Evolutionary conservation across 2,113 vertebrate species (phyloP), one percentile per base, ranked within the genome.

Genomic region (Malurus cyaneus): DNA sequence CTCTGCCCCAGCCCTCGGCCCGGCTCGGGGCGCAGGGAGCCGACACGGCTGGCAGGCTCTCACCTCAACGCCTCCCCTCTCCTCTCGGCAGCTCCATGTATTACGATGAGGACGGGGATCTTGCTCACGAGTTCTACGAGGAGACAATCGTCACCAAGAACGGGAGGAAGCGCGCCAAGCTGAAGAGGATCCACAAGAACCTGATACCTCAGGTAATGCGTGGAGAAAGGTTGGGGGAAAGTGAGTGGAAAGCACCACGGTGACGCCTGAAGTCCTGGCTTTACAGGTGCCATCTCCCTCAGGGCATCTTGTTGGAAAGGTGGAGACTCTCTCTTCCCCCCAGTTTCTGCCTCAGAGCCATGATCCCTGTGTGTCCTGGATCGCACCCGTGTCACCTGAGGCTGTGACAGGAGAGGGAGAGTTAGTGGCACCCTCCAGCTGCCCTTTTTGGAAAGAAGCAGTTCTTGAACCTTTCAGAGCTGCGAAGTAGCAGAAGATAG

Each of bases 91-190:
- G 99, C 86, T 99, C 99, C 90, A 98, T 99, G 98, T 99, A 98
- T 96, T 99, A 98, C 26, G 99, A 99, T 47, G 99, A 99, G 95
- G 99, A 99, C 16, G 99, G 99, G 8, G 99, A 99, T 88, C 98
- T 99, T 28, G 99, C 99, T 65, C 99, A 99, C 42, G 99, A 99
- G 81, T 99, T 99, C 97, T 99, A 99, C 12, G 99, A 99, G 95
- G 99, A 99, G 97, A 99, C 98, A 19, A 98, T 99, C 95, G 98
- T 99, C 95, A 99, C 99, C 79, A 99, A 99, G 98, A 99, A 99
- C 5, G 99, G 99, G 64, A 98, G 99, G 87, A 99, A 98, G 95
- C 99, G 98, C 61, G 99, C 99, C 80, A 99, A 99, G 97, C 98
- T 99, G 98, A 99, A 98, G 97, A 98, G 99, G 92, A 99, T 99